Base-by-base conservation (phyloP, 23 tunicate species). In the Ciona savignyi region DNA sequence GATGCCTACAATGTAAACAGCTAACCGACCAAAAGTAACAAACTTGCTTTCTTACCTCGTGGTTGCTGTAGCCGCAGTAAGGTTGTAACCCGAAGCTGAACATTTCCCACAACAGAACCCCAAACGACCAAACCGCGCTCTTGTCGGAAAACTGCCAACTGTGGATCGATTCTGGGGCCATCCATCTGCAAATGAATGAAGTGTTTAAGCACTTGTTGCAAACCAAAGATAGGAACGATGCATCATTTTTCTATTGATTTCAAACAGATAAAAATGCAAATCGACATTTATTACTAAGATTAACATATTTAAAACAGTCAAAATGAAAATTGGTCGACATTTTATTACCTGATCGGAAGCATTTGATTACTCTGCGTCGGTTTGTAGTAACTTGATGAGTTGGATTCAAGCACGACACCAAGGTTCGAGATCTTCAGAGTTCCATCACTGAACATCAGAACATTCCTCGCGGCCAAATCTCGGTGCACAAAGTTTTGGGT, bases 21-120 rank as follows among this genome's bases (percentile, higher is more conserved):
- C n/a, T n/a, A n/a, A n/a, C n/a, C n/a, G n/a, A n/a, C n/a, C n/a
- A n/a, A n/a, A n/a, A n/a, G n/a, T n/a, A n/a, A n/a, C n/a, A n/a
- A n/a, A n/a, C n/a, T n/a, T n/a, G n/a, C n/a, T n/a, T n/a, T n/a
- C 33, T 72, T 68, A 87, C 96, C 76, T 90, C 97, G 61, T 84
- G 89, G 89, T 90, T 90, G 74, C 81, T 83, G 85, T 90, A 90
- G 27, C 97, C 97, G 35, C 97, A 90, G 72, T 78, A 90, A 26
- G 97, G 97, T 69, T 90, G 97, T 42, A 63, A 72, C 2, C 89
- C 97, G 68, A 74, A 83, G 29, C 81, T 79, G 74, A 74, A 83
- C 89, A 90, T 90, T 56, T 90, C 97, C 97, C 97, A 90, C 25
- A 90, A 35, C 65, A 90, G 35, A 30, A 90, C 97, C 11, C 97